Evolutionary conservation across 2,888 invertebrate genomes (phyloP).

Genomic region (Bursaphelenchus okinawaensis): DNA sequence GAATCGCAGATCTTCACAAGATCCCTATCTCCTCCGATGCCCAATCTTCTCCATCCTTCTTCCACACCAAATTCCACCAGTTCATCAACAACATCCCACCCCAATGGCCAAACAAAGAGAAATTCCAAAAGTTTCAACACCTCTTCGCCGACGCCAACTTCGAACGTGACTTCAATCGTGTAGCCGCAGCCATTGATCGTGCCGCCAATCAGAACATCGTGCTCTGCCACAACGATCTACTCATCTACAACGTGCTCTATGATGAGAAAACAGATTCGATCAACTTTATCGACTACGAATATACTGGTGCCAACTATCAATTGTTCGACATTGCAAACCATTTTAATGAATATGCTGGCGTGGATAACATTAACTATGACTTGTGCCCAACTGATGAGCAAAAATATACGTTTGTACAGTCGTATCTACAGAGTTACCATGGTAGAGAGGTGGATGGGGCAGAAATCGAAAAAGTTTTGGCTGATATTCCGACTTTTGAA

Average conservation of each 20-base stretch:
- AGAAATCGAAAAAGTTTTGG: conserved; percentile 26
- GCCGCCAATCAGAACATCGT: conserved; percentile 64
- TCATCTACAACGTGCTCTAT: conserved; percentile 86
- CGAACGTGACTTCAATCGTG: conserved; percentile 18
- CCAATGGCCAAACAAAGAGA: conserved; percentile 22
- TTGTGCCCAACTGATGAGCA: conserved; percentile 38
- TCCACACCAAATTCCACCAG: conserved; percentile 16
- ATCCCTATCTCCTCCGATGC: neutral
- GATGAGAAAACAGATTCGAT: conserved; percentile 66
- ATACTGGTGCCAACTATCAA: conserved; percentile 85
- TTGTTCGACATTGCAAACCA: conserved; percentile 95
- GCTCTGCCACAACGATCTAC: conserved; percentile 92
- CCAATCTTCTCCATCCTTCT: conserved; percentile 19
- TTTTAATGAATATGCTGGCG: conserved; percentile 82
- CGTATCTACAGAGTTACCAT: conserved; percentile 34
- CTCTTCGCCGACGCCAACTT: conserved; percentile 25
- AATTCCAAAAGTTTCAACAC: conserved; percentile 15
- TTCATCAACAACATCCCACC: conserved; percentile 31
- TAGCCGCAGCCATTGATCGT: conserved; percentile 25
- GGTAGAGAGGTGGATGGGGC: conserved; percentile 10
- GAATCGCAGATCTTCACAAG: neutral
- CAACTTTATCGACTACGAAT: conserved; percentile 94
- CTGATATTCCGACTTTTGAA: conserved; percentile 40
- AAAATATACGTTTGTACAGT: conserved; percentile 36
- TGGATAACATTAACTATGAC: conserved; percentile 46